A percentile compares a stretch with the other conserved stretches of the same genome.
Evolutionary conservation across 2,113 vertebrate species (phyloP).

Genomic region (Pluvianellus socialis): DNA sequence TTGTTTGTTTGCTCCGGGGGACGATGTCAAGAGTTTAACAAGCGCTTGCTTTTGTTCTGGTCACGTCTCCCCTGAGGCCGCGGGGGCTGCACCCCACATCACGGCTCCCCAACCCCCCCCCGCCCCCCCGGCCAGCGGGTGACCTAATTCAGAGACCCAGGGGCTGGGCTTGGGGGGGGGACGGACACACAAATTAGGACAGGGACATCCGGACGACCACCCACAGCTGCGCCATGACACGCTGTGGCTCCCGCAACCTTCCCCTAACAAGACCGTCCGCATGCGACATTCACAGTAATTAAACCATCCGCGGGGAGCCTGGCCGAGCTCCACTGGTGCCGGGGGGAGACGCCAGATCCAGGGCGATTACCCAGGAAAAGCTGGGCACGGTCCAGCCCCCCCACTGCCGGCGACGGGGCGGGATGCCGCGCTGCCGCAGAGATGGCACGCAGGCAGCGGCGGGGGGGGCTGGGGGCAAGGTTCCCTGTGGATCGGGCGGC

Average conservation of each 20-base stretch:
- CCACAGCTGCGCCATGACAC: conserved; percentile 75
- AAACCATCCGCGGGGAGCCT: not conserved
- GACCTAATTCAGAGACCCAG: conserved; percentile 24
- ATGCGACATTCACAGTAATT: not conserved
- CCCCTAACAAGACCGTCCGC: conserved; percentile 58
- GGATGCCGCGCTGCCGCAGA: not conserved
- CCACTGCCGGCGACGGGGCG: fast-evolving
- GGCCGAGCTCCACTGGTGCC: not conserved
- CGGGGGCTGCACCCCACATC: not conserved
- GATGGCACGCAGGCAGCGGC: not conserved
- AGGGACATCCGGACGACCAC: conserved; percentile 78
- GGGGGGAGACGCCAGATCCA: not conserved
- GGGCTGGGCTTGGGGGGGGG: not conserved
- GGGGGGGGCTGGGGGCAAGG: not conserved
- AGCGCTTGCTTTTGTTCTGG: conserved; percentile 15
- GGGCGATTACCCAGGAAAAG: not conserved
- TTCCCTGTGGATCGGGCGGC: not conserved
- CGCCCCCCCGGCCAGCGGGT: not conserved
- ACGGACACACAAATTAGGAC: conserved; percentile 74
- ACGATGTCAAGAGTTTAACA: conserved; percentile 33
- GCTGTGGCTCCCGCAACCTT: conserved; percentile 55
- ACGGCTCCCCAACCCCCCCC: not conserved
- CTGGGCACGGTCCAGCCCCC: not conserved
- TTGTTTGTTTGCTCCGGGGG: not conserved
- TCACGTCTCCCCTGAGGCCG: not conserved